These are phyloP conservation scores for Podocnemis expansa DNA, from an alignment of 2,113 vertebrate genomes.

Conservation along the genomic window DNA sequence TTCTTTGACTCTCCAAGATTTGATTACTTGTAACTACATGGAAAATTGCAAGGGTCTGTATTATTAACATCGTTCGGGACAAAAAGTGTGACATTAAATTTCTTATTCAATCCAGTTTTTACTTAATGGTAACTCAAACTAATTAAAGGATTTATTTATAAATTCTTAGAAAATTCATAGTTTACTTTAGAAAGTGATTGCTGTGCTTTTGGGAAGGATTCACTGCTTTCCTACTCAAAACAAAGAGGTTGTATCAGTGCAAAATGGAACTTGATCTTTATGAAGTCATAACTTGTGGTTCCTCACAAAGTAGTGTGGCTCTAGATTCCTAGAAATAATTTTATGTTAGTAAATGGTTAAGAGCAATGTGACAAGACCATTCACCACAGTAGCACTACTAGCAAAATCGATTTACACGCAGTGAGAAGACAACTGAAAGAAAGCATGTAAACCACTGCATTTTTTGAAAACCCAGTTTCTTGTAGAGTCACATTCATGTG, in stretches of 20 bases:
- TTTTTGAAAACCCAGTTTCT: neutral
- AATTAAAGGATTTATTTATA: neutral
- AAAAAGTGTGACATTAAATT: neutral
- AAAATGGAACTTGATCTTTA: neutral
- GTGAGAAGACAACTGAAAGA: neutral
- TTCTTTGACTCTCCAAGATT: slow-evolving; percentile 29
- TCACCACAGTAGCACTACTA: fast-evolving
- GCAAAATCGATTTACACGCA: neutral
- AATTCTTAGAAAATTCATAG: neutral
- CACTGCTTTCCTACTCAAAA: neutral
- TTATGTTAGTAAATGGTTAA: fast-evolving
- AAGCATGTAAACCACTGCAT: neutral
- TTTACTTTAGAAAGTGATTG: neutral
- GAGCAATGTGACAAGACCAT: neutral
- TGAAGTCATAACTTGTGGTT: fast-evolving
- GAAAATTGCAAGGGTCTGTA: neutral
- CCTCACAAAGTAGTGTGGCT: fast-evolving
- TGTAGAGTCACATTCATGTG: neutral
- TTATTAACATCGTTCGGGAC: neutral
- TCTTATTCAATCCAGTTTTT: neutral
- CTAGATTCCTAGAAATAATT: fast-evolving
- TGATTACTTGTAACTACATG: slow-evolving; percentile 37
- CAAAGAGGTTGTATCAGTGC: neutral
- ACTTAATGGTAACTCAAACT: slow-evolving; percentile 20
- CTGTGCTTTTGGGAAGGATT: neutral